phyloP scores from a whole-genome alignment of 2,113 vertebrate genomes.

The Dipodomys ordii region DNA sequence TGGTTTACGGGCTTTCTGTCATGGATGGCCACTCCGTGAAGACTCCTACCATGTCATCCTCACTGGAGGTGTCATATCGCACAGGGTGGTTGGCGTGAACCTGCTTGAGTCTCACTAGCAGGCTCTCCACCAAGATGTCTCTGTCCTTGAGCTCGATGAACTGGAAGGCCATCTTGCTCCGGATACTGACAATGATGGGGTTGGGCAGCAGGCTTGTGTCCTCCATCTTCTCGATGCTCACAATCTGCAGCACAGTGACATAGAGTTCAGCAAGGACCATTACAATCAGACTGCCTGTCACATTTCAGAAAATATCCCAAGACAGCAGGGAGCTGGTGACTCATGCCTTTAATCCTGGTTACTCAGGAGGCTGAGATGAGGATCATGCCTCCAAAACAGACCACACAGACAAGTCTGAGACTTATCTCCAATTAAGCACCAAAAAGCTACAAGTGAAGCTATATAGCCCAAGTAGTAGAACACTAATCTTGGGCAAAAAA shows the following conservation, averaged over 20 bases:
- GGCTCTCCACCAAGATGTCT: slow-evolving; percentile 90
- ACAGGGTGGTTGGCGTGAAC: slow-evolving; percentile 82
- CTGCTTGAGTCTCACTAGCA: slow-evolving; percentile 88
- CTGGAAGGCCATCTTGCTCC: slow-evolving; percentile 96
- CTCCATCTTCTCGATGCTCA: slow-evolving; percentile 96
- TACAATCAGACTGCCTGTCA: no score
- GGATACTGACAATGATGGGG: slow-evolving; percentile 94
- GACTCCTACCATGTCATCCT: slow-evolving; percentile 81
- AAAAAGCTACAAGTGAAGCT: no score
- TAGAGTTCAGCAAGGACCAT: neutral
- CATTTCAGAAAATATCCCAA: neutral
- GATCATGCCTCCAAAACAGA: no score
- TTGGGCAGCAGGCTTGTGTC: slow-evolving; percentile 94
- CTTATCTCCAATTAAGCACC: no score
- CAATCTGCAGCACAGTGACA: slow-evolving; percentile 86
- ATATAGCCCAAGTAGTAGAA: no score
- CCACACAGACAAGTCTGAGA: no score
- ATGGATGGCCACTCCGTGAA: neutral
- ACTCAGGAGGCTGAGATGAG: no score
- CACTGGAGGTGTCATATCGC: slow-evolving; percentile 73
- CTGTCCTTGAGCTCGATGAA: slow-evolving; percentile 94
- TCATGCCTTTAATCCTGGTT: no score
- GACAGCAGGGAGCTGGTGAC: neutral
- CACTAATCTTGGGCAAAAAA: no score
- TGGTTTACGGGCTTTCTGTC: no score